Percentiles rank a stretch among this genome's conserved stretches.
Evolutionary conservation across 2,113 vertebrate species (phyloP).

Genomic region (Amazona vittata): DNA sequence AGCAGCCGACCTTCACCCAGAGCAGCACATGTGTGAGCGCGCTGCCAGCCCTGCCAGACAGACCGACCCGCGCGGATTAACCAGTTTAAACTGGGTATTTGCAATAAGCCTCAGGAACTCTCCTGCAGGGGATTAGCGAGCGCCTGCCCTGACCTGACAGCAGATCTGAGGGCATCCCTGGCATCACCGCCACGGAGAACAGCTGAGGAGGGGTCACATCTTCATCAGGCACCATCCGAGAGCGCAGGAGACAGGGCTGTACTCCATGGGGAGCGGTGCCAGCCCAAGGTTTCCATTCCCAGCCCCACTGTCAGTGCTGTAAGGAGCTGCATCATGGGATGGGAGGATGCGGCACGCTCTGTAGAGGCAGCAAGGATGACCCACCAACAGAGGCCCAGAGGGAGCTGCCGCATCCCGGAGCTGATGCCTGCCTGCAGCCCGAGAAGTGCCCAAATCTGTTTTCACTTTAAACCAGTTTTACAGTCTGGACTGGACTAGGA

Average conservation of each 20-base stretch:
- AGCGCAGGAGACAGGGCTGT: fast-evolving
- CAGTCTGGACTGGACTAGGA: not conserved
- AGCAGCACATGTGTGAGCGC: not conserved
- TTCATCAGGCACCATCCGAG: fast-evolving
- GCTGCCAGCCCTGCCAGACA: not conserved
- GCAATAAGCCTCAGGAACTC: not conserved
- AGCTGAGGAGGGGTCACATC: not conserved
- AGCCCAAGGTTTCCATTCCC: not conserved
- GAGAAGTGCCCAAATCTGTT: not conserved
- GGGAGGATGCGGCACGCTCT: fast-evolving
- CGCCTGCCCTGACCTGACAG: not conserved
- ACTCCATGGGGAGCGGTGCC: fast-evolving
- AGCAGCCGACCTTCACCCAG: not conserved
- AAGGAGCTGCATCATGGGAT: not conserved
- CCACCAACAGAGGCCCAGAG: not conserved
- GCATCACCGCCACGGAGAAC: not conserved
- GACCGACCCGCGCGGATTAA: not conserved
- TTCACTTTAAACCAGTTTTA: not conserved
- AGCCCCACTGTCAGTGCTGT: not conserved
- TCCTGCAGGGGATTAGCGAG: constrained; percentile 15
- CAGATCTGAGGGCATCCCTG: not conserved
- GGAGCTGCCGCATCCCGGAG: not conserved
- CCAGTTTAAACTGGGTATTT: not conserved
- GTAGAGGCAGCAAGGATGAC: fast-evolving
- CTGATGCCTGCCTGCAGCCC: not conserved